Percentiles rank a stretch among this genome's conserved stretches.
Conservation (phyloP, 2,113 vertebrate genomes). For the Dendrocopos noguchii region DNA sequence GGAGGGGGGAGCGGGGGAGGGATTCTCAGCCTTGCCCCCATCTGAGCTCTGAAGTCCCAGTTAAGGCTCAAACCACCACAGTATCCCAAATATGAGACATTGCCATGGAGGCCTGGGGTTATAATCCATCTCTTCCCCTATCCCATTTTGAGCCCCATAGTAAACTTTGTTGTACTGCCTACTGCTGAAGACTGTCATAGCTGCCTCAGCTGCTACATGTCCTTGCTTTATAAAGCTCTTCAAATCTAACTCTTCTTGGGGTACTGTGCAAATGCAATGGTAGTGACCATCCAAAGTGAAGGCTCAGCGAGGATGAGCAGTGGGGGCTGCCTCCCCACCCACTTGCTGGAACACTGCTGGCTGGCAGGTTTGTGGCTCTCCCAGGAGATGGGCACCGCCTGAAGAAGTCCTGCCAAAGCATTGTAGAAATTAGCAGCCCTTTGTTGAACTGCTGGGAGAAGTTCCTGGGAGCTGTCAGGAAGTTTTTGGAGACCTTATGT, state of each 20-base stretch:
- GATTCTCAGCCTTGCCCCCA: no score
- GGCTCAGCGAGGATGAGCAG: neutral
- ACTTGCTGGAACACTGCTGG: accelerated
- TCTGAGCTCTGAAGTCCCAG: no score
- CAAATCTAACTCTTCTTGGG: neutral
- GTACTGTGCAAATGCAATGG: accelerated
- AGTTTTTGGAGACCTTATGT: neutral
- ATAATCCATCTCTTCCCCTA: neutral
- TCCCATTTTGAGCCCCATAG: neutral
- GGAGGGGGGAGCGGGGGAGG: no score
- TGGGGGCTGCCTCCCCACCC: neutral
- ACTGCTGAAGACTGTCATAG: neutral
- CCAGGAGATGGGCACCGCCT: neutral
- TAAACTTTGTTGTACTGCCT: neutral
- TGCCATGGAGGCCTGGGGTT: neutral
- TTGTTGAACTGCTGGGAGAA: neutral
- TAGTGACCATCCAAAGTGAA: neutral
- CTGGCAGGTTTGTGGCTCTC: neutral
- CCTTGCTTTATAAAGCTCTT: neutral
- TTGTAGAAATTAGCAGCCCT: neutral
- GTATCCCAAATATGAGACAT: neutral
- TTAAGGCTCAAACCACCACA: no score
- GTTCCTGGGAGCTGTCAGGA: neutral
- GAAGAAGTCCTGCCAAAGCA: neutral
- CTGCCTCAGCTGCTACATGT: neutral